A percentile compares a stretch with the other conserved stretches of the same genome.
Evolutionary conservation across 2,888 invertebrate species (phyloP).

Genomic region (Platycheirus albimanus): DNA sequence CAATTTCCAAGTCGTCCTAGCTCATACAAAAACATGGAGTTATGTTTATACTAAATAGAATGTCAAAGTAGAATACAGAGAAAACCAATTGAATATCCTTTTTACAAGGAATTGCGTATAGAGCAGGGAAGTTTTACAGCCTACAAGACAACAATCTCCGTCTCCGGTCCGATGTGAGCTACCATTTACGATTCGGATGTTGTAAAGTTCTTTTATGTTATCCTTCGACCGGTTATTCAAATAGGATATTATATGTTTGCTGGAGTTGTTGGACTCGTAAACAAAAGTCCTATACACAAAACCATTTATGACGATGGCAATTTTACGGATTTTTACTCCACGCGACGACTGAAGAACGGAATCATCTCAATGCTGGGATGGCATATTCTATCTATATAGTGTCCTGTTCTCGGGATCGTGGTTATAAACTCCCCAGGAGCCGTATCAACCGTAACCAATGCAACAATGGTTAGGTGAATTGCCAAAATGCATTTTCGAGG

Average conservation of each 20-base stretch:
- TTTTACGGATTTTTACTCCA: slow-evolving; percentile 74
- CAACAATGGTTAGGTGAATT: slow-evolving; percentile 40
- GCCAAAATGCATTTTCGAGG: slow-evolving; percentile 41
- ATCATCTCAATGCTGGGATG: background rate
- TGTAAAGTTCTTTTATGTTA: slow-evolving; percentile 65
- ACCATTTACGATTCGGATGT: slow-evolving; percentile 64
- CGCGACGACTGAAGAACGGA: slow-evolving; percentile 63
- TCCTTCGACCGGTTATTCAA: slow-evolving; percentile 57
- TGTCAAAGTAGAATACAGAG: slow-evolving; percentile 9
- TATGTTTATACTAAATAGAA: too few relatives aligned
- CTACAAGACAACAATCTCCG: slow-evolving; percentile 50
- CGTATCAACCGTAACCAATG: slow-evolving; percentile 66
- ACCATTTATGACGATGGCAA: slow-evolving; percentile 71
- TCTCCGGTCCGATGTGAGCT: slow-evolving; percentile 22
- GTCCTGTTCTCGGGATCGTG: slow-evolving; percentile 60
- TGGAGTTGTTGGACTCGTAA: slow-evolving; percentile 38
- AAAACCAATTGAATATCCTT: slow-evolving; percentile 39
- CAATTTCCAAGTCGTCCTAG: slow-evolving; percentile 26
- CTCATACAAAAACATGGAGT: too few relatives aligned
- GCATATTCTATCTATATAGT: slow-evolving; percentile 22
- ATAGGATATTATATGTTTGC: slow-evolving; percentile 52
- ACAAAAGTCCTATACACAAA: slow-evolving; percentile 70
- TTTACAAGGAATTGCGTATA: slow-evolving; percentile 58
- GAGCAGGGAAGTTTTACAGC: slow-evolving; percentile 49
- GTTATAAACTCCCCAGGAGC: slow-evolving; percentile 67